Conservation (phyloP, 2,888 invertebrate species). For the Alcis repandata region DNA sequence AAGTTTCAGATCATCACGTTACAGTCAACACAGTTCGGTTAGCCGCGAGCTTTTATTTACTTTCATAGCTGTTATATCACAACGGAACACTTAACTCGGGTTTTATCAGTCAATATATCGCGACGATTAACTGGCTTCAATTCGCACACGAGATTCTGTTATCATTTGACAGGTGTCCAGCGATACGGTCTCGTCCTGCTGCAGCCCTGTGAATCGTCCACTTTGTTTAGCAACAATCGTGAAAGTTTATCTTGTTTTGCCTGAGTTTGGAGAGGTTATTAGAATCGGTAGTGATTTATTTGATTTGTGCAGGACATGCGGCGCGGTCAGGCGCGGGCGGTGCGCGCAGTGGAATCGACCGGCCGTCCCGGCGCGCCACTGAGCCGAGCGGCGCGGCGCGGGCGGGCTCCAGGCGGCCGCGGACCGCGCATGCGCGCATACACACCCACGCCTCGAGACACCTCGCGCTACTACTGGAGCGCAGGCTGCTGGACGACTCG, state of each 20-base stretch:
- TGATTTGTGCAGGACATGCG: conserved; percentile 25
- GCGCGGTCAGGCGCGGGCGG: conserved; percentile 41
- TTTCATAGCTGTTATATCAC: conserved; percentile 44
- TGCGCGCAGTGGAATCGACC: conserved; percentile 80
- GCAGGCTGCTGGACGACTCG: conserved; percentile 7
- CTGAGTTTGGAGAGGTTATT: conserved; percentile 18
- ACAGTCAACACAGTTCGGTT: conserved; percentile 22
- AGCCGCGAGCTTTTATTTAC: conserved; percentile 33
- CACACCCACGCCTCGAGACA: conserved; percentile 57
- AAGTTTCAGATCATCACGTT: conserved; percentile 23
- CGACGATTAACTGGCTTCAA: conserved; percentile 44
- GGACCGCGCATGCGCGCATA: conserved; percentile 72
- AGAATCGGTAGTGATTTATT: conserved; percentile 27
- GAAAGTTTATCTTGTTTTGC: conserved; percentile 31
- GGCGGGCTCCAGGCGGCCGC: conserved; percentile 69
- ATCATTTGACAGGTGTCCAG: conserved; percentile 63
- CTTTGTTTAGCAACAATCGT: conserved; percentile 48
- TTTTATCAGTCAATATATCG: conserved; percentile 46
- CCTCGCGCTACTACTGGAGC: conserved; percentile 43
- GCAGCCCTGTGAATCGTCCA: conserved; percentile 14
- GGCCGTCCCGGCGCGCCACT: conserved; percentile 82
- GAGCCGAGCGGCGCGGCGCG: conserved; percentile 69
- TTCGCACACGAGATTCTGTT: conserved; percentile 54
- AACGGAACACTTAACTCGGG: conserved; percentile 44
- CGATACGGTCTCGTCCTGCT: conserved; percentile 4